Evolutionary conservation across 2,888 invertebrate genomes (phyloP).

Genomic region (Anarsia innoxiella): DNA sequence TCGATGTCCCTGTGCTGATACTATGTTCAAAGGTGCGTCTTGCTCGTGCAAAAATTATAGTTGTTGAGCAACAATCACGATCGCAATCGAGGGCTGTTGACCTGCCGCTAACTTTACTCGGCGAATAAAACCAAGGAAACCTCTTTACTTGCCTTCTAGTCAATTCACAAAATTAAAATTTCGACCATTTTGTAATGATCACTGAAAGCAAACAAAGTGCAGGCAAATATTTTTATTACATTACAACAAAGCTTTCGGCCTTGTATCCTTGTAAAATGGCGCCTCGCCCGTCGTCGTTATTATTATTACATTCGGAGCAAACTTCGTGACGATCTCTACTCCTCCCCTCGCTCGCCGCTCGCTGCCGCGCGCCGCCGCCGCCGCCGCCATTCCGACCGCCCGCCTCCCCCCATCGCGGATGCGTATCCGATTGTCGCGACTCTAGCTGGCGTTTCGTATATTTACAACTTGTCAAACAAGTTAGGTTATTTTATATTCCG

Average conservation of each 20-base stretch:
- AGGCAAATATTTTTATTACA: slow-evolving; percentile 37
- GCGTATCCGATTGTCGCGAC: slow-evolving; percentile 73
- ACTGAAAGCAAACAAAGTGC: slow-evolving; percentile 20
- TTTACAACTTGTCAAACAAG: slow-evolving; percentile 73
- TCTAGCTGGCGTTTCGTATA: slow-evolving; percentile 59
- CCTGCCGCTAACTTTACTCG: slow-evolving; percentile 44
- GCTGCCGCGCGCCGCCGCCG: slow-evolving; percentile 49
- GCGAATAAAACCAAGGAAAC: too few relatives aligned
- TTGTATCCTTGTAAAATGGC: slow-evolving; percentile 74
- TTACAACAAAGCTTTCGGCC: slow-evolving; percentile 62
- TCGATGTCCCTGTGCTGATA: too few relatives aligned
- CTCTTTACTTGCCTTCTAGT: too few relatives aligned
- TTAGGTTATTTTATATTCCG: slow-evolving; percentile 69
- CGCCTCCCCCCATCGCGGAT: slow-evolving; percentile 59
- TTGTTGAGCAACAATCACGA: slow-evolving; percentile 48
- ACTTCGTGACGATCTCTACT: slow-evolving; percentile 72
- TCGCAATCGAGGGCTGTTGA: slow-evolving; percentile 66
- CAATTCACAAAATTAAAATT: slow-evolving; percentile 24
- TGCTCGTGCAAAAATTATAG: slow-evolving; percentile 46
- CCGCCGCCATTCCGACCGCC: slow-evolving; percentile 49
- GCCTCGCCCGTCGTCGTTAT: slow-evolving; percentile 64
- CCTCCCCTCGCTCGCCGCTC: slow-evolving; percentile 39
- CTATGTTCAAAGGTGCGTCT: too few relatives aligned
- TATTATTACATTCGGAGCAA: slow-evolving; percentile 72
- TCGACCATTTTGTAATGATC: slow-evolving; percentile 15